Conservation (phyloP, 2,797 vertebrate genomes). For the Tapirus indicus region DNA sequence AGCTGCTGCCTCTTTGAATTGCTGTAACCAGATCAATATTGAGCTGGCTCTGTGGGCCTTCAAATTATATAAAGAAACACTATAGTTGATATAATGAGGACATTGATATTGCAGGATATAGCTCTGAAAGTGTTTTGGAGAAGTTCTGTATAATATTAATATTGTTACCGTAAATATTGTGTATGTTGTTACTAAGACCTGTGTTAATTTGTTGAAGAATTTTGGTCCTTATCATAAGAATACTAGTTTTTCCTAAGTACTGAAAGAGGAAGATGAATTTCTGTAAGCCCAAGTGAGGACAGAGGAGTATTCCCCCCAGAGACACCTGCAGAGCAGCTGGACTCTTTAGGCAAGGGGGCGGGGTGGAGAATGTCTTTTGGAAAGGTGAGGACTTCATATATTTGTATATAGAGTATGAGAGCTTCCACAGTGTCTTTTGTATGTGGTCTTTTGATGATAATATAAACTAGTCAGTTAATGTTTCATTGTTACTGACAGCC, state of each 20-base stretch:
- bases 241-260: not conserved
- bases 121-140: not conserved
- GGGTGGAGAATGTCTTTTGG: not conserved
- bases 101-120: not conserved
- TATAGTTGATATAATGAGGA: not conserved
- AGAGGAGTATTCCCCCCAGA: not conserved
- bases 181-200: not conserved
- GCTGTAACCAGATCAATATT: not conserved
- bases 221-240: not conserved
- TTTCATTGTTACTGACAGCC: not conserved
- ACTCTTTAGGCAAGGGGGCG: not conserved
- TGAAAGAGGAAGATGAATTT: not conserved
- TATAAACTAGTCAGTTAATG: not conserved
- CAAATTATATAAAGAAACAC: not conserved
- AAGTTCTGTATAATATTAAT: not conserved
- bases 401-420: not conserved
- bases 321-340: not conserved
- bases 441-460: not conserved
- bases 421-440: not conserved
- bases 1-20: not conserved
- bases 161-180: not conserved
- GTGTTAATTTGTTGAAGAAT: conserved; percentile 19
- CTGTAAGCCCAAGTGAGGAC: not conserved
- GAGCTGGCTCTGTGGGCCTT: not conserved
- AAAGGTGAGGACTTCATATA: not conserved